Conservation (phyloP, 2,113 vertebrate species). For the Trichomycterus rosablanca region DNA sequence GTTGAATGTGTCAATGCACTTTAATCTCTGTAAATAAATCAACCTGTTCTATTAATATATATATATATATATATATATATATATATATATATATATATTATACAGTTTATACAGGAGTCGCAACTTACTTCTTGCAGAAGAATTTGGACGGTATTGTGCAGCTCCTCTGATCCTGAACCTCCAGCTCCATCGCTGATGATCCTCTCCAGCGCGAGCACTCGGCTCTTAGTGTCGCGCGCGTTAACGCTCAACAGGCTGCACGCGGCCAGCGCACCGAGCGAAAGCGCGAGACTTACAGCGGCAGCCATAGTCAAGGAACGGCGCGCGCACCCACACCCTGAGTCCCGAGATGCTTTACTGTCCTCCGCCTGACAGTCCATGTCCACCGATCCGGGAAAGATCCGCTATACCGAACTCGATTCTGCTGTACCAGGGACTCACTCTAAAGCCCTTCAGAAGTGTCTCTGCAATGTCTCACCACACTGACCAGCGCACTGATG, state of each 20-base stretch:
- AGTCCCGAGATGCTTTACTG: background rate
- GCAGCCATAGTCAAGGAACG: constrained; percentile 58
- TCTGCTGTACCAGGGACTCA: background rate
- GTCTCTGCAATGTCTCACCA: background rate
- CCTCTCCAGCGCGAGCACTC: constrained; percentile 73
- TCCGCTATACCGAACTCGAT: background rate
- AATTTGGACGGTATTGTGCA: constrained; percentile 34
- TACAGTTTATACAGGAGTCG: no score
- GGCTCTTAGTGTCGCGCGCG: constrained; percentile 75
- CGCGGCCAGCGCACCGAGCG: constrained; percentile 66
- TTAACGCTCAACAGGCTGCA: constrained; percentile 80
- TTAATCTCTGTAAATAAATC: no score
- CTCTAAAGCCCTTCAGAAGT: no score
- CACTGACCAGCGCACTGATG: background rate
- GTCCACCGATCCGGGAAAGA: background rate
- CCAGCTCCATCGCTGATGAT: constrained; percentile 42
- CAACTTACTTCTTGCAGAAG: background rate
- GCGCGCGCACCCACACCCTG: constrained; percentile 35
- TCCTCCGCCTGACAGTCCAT: constrained; percentile 50
- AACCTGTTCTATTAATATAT: no score
- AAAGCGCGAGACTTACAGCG: constrained; percentile 71
- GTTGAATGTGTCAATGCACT: no score
- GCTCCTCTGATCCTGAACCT: constrained; percentile 54
- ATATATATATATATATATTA: no score
- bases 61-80: no score